Evolutionary conservation across 2,797 vertebrate species (phyloP).

Genomic region (Psittacula echo): DNA sequence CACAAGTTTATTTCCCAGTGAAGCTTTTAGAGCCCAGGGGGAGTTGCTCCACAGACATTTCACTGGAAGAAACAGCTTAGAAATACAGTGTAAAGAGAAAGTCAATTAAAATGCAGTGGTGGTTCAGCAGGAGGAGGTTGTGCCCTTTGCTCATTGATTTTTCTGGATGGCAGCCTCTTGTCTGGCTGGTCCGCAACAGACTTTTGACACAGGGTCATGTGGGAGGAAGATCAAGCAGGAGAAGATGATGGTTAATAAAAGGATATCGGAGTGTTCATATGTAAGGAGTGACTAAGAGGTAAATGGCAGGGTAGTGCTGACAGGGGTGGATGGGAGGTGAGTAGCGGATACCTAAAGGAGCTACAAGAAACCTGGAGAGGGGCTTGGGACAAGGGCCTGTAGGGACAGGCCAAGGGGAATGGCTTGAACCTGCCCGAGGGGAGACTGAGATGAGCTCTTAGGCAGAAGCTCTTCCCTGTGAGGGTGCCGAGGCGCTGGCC

Average conservation of each 20-base stretch:
- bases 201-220: neutral
- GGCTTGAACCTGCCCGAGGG: too few relatives aligned
- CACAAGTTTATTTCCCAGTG: neutral
- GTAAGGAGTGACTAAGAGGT: neutral
- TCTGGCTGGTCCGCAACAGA: neutral
- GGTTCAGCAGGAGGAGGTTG: neutral
- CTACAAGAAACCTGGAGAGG: neutral
- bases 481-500: too few relatives aligned
- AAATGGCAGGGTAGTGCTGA: neutral
- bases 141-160: neutral
- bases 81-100: neutral
- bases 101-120: neutral
- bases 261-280: accelerated
- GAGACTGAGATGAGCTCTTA: too few relatives aligned
- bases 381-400: too few relatives aligned
- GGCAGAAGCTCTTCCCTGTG: too few relatives aligned
- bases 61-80: neutral
- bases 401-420: too few relatives aligned
- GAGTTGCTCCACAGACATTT: neutral
- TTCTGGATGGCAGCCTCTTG: neutral
- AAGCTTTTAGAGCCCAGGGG: neutral
- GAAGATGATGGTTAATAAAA: neutral
- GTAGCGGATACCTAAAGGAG: neutral
- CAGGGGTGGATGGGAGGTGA: neutral
- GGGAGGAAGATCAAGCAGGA: neutral